phyloP scores from a whole-genome alignment of 2,888 invertebrate species.

The Dryocosmus kuriphilus region DNA sequence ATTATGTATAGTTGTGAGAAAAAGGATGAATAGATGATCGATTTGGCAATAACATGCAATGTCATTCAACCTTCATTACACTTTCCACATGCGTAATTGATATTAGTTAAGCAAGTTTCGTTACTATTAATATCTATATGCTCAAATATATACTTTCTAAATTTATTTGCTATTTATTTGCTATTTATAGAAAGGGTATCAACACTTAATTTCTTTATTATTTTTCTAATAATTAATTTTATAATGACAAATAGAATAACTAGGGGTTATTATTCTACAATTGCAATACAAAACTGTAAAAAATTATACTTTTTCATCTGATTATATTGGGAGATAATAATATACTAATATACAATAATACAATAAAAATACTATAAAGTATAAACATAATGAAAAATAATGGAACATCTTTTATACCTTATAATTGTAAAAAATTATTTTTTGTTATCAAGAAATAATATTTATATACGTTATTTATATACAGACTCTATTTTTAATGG shows the following conservation, averaged over 20 bases:
- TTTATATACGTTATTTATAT: too few relatives aligned
- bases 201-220: background rate
- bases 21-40: constrained; percentile 19
- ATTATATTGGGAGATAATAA: background rate
- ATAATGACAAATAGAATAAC: background rate
- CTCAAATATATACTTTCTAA: background rate
- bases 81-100: constrained; percentile 8
- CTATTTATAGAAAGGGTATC: background rate
- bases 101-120: background rate
- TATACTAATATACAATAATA: background rate
- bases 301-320: background rate
- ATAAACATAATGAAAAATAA: too few relatives aligned
- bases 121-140: constrained; percentile 1
- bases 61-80: constrained; percentile 19
- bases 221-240: background rate
- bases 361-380: background rate
- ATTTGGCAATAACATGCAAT: constrained; percentile 25
- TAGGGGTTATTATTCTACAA: too few relatives aligned
- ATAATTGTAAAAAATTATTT: too few relatives aligned
- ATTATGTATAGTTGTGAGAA: constrained; percentile 3
- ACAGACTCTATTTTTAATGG: too few relatives aligned
- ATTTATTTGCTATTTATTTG: background rate
- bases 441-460: too few relatives aligned
- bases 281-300: too few relatives aligned
- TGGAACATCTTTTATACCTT: too few relatives aligned